A percentile compares a stretch with the other conserved stretches of the same genome.
phyloP scores from a whole-genome alignment of 2,797 vertebrate species.

The Octomys mimax region DNA sequence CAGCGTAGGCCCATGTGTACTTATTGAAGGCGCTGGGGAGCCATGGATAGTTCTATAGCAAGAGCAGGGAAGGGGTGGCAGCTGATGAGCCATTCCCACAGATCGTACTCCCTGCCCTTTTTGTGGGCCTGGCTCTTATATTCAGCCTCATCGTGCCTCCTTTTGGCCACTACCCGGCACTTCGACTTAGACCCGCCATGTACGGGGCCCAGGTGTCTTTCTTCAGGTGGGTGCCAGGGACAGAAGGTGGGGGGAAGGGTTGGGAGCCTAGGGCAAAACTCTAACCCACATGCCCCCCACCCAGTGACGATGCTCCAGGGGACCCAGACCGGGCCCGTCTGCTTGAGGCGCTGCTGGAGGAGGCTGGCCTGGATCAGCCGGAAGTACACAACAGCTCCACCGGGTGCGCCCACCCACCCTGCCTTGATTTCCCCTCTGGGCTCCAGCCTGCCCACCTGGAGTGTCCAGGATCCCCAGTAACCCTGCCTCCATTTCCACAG shows the following conservation, averaged over 20 bases:
- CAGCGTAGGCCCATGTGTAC: neutral
- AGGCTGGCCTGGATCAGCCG: slow-evolving; percentile 92
- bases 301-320: slow-evolving; percentile 92
- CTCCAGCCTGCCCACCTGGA: neutral
- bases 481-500: neutral
- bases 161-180: slow-evolving; percentile 92
- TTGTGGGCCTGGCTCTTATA: slow-evolving; percentile 93
- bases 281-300: neutral
- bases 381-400: slow-evolving; percentile 81
- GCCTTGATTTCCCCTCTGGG: accelerated
- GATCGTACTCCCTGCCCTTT: slow-evolving; percentile 94
- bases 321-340: slow-evolving; percentile 86
- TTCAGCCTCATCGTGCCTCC: slow-evolving; percentile 95
- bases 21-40: neutral
- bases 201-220: slow-evolving; percentile 95
- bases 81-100: slow-evolving; percentile 61
- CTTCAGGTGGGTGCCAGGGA: slow-evolving; percentile 90
- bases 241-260: accelerated
- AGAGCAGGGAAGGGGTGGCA: neutral
- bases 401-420: slow-evolving; percentile 69
- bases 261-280: neutral
- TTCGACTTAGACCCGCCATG: slow-evolving; percentile 94
- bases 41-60: neutral
- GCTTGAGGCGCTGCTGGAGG: slow-evolving; percentile 90
- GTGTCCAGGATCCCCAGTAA: neutral